These are phyloP conservation scores for Papilio dardanus DNA, from an alignment of 1,140 invertebrate genomes.

Conservation along the genomic window DNA sequence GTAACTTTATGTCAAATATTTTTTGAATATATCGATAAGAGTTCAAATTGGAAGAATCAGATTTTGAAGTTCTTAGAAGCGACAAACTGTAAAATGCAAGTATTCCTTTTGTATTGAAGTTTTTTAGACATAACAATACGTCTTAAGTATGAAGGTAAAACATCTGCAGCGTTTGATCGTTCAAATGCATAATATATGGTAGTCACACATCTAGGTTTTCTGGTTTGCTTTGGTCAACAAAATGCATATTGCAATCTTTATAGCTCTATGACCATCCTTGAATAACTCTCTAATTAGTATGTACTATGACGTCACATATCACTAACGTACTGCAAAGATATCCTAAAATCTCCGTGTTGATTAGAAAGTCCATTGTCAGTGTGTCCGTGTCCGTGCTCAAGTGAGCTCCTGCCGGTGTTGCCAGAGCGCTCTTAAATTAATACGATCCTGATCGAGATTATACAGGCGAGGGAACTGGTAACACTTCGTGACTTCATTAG, in stretches of 20 bases:
- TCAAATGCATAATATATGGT: too few relatives aligned
- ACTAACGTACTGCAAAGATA: not conserved
- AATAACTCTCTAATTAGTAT: not conserved
- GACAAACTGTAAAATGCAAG: not conserved
- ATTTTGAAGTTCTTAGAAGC: not conserved
- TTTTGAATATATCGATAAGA: not conserved
- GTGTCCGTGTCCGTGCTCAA: slow-evolving; percentile 20
- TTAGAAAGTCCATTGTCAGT: slow-evolving; percentile 31
- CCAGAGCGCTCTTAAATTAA: slow-evolving; percentile 31
- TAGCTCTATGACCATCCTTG: not conserved
- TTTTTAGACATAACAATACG: not conserved
- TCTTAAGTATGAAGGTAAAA: too few relatives aligned
- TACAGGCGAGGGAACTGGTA: slow-evolving; percentile 2
- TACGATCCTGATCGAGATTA: slow-evolving; percentile 30
- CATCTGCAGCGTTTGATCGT: too few relatives aligned
- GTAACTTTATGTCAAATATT: not conserved
- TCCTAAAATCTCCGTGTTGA: slow-evolving; percentile 23
- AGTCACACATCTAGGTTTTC: too few relatives aligned
- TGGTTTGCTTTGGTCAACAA: not conserved
- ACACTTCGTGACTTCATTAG: slow-evolving; percentile 32
- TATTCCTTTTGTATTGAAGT: not conserved
- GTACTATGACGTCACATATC: not conserved
- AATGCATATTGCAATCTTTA: not conserved
- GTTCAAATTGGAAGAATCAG: not conserved
- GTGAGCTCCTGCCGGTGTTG: slow-evolving; percentile 25